Conservation (phyloP, 2,113 vertebrate genomes). For the Phodopus roborovskii region DNA sequence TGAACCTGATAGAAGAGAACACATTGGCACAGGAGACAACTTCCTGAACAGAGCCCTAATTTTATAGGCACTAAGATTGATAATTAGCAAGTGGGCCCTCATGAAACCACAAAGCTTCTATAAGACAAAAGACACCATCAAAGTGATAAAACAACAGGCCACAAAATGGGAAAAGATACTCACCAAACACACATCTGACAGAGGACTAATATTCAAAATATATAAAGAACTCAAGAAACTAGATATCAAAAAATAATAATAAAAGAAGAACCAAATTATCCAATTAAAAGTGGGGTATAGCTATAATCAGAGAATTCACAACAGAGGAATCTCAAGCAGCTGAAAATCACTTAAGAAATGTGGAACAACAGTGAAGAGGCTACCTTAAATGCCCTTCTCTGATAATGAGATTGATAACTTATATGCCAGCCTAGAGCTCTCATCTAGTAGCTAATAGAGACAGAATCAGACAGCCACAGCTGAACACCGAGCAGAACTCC, state of each 20-base stretch:
- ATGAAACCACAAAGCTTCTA: background rate
- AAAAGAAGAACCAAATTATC: background rate
- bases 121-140: background rate
- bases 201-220: background rate
- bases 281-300: background rate
- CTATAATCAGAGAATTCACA: background rate
- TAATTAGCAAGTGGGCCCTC: background rate
- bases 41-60: background rate
- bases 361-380: too few species aligned
- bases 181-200: background rate
- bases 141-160: background rate
- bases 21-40: background rate
- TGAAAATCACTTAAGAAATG: background rate
- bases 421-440: too few species aligned
- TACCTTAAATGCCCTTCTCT: too few species aligned
- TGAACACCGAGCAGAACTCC: too few species aligned
- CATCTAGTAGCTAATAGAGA: too few species aligned
- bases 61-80: background rate
- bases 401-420: too few species aligned
- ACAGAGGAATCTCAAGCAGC: background rate
- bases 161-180: background rate
- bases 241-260: too few species aligned
- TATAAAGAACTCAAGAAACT: background rate
- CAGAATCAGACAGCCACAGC: too few species aligned
- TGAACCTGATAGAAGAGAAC: background rate